These are phyloP conservation scores for Thunnus maccoyii DNA, from an alignment of 2,113 vertebrate genomes.

Conservation along the genomic window DNA sequence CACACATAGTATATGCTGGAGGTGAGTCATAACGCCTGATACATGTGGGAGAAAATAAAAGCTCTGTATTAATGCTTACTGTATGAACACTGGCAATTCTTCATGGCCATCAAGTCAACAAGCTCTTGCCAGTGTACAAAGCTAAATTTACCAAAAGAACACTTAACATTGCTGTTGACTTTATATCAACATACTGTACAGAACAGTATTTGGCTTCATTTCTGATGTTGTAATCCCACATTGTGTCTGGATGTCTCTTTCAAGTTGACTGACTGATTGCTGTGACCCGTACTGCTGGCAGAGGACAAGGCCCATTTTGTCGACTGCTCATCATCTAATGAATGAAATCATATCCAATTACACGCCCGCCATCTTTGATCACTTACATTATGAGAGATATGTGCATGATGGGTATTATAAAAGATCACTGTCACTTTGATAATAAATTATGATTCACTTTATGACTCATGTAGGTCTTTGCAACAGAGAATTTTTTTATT, in stretches of 20 bases:
- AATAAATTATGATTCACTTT: slow-evolving; percentile 65
- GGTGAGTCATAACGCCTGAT: slow-evolving; percentile 33
- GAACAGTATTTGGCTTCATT: slow-evolving; percentile 17
- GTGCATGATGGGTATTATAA: slow-evolving; percentile 63
- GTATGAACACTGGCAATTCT: not conserved
- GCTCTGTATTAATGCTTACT: slow-evolving; percentile 24
- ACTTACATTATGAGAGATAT: slow-evolving; percentile 55
- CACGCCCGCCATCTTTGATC: slow-evolving; percentile 72
- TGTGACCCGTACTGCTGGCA: slow-evolving; percentile 64
- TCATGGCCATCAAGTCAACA: slow-evolving; percentile 39
- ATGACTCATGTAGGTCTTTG: slow-evolving; percentile 65
- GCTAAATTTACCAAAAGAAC: slow-evolving; percentile 51
- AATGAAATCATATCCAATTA: slow-evolving; percentile 80
- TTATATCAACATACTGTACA: not conserved
- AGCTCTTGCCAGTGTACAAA: slow-evolving; percentile 11
- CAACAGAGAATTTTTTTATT: slow-evolving; percentile 8
- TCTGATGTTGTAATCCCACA: slow-evolving; percentile 34
- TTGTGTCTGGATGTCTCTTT: slow-evolving; percentile 54
- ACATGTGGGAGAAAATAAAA: slow-evolving; percentile 27
- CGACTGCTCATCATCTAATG: slow-evolving; percentile 71
- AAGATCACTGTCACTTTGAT: slow-evolving; percentile 63
- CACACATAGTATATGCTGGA: not conserved
- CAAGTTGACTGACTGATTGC: slow-evolving; percentile 57
- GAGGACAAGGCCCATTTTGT: slow-evolving; percentile 78
- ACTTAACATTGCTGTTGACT: slow-evolving; percentile 22